A percentile compares a stretch with the other conserved stretches of the same genome.
phyloP scores from a whole-genome alignment of 1,140 invertebrate genomes.

The Chironomus striatipennis region DNA sequence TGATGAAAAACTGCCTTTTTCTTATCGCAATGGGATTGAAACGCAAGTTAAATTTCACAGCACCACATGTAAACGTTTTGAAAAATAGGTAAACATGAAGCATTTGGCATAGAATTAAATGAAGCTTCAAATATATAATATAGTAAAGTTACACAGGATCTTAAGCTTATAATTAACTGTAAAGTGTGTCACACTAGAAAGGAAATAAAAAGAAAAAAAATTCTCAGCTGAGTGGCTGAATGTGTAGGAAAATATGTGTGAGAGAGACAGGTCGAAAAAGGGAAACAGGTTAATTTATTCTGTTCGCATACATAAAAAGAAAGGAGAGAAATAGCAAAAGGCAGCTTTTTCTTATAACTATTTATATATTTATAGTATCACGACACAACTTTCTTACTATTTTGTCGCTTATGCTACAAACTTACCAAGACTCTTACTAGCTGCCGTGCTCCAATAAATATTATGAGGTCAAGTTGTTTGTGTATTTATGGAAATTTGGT shows the following conservation, averaged over 20 bases:
- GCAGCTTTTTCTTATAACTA: not conserved
- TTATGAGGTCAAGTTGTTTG: slow-evolving; percentile 12
- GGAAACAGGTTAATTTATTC: not conserved
- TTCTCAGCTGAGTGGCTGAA: not conserved
- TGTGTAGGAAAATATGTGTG: not conserved
- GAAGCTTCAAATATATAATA: not conserved
- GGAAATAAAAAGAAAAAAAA: slow-evolving; percentile 4
- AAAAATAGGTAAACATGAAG: too few species aligned
- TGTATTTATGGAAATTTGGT: not conserved
- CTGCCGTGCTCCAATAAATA: slow-evolving; percentile 1
- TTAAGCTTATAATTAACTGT: not conserved
- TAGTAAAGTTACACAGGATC: not conserved
- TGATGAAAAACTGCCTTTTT: not conserved
- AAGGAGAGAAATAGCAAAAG: not conserved
- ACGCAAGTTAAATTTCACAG: not conserved
- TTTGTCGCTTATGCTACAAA: slow-evolving; percentile 1
- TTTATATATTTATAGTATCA: slow-evolving; percentile 18
- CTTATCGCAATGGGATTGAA: not conserved
- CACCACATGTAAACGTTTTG: too few species aligned
- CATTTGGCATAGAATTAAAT: too few species aligned
- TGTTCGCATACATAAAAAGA: not conserved
- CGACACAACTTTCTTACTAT: slow-evolving; percentile 12
- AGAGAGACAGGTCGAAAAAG: not conserved
- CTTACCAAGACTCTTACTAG: not conserved
- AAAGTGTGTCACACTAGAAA: not conserved